Evolutionary conservation across 1,140 invertebrate species (phyloP), one percentile per base, ranked within the genome.

Genomic region (Alviniconcha marisindica): DNA sequence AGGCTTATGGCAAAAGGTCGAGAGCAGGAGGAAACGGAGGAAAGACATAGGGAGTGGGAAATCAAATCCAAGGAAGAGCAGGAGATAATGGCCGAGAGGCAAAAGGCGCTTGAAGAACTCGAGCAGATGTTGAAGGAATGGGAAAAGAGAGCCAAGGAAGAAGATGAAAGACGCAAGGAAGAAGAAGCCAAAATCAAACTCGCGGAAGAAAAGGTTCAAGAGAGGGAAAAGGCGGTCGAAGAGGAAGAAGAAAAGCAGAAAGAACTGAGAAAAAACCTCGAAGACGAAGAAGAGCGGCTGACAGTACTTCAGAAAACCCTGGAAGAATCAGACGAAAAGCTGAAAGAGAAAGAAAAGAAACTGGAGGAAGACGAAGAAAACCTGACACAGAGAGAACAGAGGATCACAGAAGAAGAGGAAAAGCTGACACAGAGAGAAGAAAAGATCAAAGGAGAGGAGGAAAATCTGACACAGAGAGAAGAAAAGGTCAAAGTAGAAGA

Each of bases 81-180:
- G 31, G 63, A 66, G 63, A 33, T 31, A 12, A 66, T 66, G 2
- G 63, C 63, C n/a, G 63, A 66, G 63, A 66, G 63, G 36, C 69
- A 71, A 36, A 14, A 24, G 1, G 69, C 33, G 36, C 33, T 71
- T 31, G 24, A 71, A 24, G 69, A 71, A 15, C 69, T 71, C 33
- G 36, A 71, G 15, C 14, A 42, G 36, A 71, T 40, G 33, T 18
- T 71, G 12, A 71, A 71, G 36, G 69, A 71, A 31, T 71, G 69
- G 69, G 69, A 71, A 36, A 71, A 24, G 5, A 31, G 69, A 24
- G 69, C 33, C 36, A 71, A 40, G 36, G 36, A 71, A 40, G 33
- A 71, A 18, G 69, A 38, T 7, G 69, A 71, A 5, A 38, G 36
- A 18, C 33, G 38, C 10, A 38, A 71, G 28, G 36, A 0, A 5